Base-by-base conservation (phyloP, 2,888 invertebrate genomes). In the Rambutsinella grinnellia region DNA sequence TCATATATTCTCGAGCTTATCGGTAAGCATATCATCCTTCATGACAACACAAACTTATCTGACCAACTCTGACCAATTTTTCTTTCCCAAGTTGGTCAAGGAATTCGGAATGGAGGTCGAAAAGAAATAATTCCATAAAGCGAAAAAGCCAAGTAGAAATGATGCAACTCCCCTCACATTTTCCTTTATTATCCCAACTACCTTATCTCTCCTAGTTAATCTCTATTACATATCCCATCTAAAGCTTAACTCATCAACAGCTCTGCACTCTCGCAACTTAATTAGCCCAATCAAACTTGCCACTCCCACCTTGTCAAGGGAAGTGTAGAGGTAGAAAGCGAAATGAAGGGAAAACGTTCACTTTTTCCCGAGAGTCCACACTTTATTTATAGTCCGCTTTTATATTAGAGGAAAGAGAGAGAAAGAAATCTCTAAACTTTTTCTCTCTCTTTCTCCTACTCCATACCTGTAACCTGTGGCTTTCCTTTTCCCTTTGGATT, bases 251-350 rank as follows among this genome's bases (percentile, higher is more conserved):
- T 76, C 76, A 69, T 75, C 75, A 75, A 60, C 63, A 69, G 58
- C 58, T 54, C 36, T 36, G 36, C 13, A 13, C 13, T 5, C 36
- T 63, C 69, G 44, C 63, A 76, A 69, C 69, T 76, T 76, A 76
- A 76, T 76, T 76, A 76, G 76, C 63, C 44, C 76, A 76, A 69
- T 76, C 69, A 63, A 63, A 57, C 27, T 60, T 58, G 65, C 76
- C 76, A 76, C 76, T 68, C 76, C 76, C 76, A 63, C 58, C 63
- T 58, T 63, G 67, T 56, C 67, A 69, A 36, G 24, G 24, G 36
- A 46, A 69, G 63, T 26, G 56, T 53, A 27, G 65, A 24, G 46
- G 54, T 13, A 72, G 61, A 62, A 10, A 13, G 28, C 26, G 27
- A 47, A 74, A 46, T 24, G 47, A 74, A 72, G 5, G 28, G 56